phyloP scores from a whole-genome alignment of 2,888 invertebrate species.

The Nemotelus nigrinus region DNA sequence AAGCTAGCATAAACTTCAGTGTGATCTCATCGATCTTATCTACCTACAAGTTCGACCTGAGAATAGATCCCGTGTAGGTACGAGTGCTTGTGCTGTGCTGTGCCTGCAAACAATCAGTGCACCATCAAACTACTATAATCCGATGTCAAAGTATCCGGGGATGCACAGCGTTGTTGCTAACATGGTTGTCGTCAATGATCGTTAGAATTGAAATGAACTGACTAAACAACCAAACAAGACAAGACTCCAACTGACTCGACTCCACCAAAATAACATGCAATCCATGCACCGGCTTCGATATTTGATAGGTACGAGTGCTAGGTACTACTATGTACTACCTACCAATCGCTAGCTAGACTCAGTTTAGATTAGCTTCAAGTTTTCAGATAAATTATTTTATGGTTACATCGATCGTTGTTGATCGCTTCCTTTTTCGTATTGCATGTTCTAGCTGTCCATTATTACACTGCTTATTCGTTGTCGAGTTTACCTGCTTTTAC shows the following conservation, averaged over 20 bases:
- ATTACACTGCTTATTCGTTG: background rate
- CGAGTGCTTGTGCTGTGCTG: background rate
- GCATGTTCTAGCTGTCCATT: slow-evolving; percentile 36
- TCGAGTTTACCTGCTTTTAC: background rate
- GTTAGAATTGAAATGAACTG: slow-evolving; percentile 34
- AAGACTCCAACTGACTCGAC: background rate
- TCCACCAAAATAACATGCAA: slow-evolving; percentile 6
- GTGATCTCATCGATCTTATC: slow-evolving; percentile 36
- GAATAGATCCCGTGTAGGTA: slow-evolving; percentile 1
- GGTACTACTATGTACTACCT: too few relatives aligned
- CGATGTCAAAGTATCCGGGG: slow-evolving; percentile 24
- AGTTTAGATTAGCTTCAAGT: slow-evolving; percentile 1
- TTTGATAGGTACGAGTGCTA: too few relatives aligned
- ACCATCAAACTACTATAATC: background rate
- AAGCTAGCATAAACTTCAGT: slow-evolving; percentile 46
- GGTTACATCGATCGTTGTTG: slow-evolving; percentile 38
- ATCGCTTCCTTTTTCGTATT: slow-evolving; percentile 40
- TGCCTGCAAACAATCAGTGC: background rate
- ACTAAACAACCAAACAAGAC: slow-evolving; percentile 16
- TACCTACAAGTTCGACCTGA: background rate
- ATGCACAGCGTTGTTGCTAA: background rate
- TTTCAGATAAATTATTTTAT: slow-evolving; percentile 48
- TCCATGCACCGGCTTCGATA: slow-evolving; percentile 16
- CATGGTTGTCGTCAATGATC: background rate
- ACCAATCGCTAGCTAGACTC: background rate